Base-by-base conservation (phyloP, 2,797 vertebrate genomes). In the Craterocephalus amniculus region DNA sequence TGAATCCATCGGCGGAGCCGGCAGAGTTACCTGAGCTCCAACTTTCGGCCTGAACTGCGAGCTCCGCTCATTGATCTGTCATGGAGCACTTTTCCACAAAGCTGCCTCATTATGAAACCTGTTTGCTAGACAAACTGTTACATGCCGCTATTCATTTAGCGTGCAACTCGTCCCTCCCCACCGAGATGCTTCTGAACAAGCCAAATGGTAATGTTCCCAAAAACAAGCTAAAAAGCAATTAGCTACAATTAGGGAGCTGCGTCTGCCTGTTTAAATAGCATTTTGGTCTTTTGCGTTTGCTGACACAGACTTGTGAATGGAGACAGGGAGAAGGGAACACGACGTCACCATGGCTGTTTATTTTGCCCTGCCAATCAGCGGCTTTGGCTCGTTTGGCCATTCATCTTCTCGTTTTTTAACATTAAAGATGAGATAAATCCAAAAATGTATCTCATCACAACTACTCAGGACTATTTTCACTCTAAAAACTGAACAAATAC, bases 301-400 rank as follows among this genome's bases (percentile, higher is more conserved):
- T 67, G 81, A 75, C 84, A 78, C 68, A 14, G 72, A 76, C 76
- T 83, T 86, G 81, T 84, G 76, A 90, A 87, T 79, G 72, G 73
- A 87, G 78, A 84, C 75, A 81, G 63, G 63, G 59, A 67, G 80
- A 80, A 68, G 80, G 60, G 76, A 89, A 86, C 72, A 40, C 78
- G 82, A 86, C 88, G 88, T 90, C 83, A 89, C 81, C 70, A 76
- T 85, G 76, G 81, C 80, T 60, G 88, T 91, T 89, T 89, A 86
- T 75, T 81, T 68, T 81, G 76, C 58, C 77, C 76, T 73, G 80
- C 84, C 86, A 89, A 84, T 89, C 85, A 85, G 72, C 68, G 2
- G 43, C 61, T 52, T 64, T 11, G 8, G 71, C 72, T 75, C 70
- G 65, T 83, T 86, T 75, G 61, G 59, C 63, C 60, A 57, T 77